phyloP scores from a whole-genome alignment of 2,113 vertebrate genomes.

The Henicopernis longicauda region DNA sequence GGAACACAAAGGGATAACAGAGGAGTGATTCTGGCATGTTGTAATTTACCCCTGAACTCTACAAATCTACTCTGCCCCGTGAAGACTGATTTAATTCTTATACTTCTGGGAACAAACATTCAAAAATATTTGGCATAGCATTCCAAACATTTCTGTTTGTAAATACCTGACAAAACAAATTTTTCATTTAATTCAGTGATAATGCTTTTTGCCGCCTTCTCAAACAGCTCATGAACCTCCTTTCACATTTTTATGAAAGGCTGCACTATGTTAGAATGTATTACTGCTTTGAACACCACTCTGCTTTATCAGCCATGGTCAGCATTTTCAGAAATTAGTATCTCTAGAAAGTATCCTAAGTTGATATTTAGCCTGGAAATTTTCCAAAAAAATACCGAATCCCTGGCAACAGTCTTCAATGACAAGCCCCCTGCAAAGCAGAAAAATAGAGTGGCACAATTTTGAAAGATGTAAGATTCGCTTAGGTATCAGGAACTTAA shows the following conservation, averaged over 20 bases:
- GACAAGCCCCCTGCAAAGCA: background rate
- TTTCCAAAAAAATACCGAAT: background rate
- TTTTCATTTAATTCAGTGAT: background rate
- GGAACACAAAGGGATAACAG: background rate
- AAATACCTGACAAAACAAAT: background rate
- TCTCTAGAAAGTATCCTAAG: background rate
- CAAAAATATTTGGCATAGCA: background rate
- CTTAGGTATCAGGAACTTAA: background rate
- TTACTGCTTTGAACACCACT: background rate
- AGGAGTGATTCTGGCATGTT: background rate
- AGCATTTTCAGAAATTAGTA: background rate
- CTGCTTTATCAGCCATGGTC: background rate
- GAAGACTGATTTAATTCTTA: background rate
- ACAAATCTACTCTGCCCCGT: background rate
- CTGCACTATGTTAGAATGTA: background rate
- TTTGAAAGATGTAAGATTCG: background rate
- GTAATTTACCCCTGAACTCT: background rate
- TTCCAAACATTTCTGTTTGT: background rate
- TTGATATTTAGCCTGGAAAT: background rate
- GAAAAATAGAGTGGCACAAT: background rate
- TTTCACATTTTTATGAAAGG: background rate
- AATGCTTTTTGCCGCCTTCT: background rate
- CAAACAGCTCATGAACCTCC: background rate
- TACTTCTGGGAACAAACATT: background rate
- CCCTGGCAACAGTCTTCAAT: background rate